Conservation (phyloP, 2,888 invertebrate genomes). For the Isotomurus palustris region DNA sequence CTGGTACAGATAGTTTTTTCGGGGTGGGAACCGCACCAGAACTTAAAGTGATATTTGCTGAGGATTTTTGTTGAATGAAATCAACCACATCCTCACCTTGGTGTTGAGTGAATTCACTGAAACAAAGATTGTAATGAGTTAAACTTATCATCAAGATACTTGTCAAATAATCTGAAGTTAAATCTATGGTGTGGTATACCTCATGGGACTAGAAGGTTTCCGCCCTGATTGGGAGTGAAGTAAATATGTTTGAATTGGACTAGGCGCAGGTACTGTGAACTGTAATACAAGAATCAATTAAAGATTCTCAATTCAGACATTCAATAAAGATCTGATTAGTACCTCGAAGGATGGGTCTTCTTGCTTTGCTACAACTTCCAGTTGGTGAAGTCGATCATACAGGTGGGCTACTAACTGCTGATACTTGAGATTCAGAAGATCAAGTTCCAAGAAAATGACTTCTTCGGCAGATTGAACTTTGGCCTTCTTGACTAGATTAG, state of each 20-base stretch:
- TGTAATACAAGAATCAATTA: constrained; percentile 5
- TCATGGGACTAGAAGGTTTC: constrained; percentile 40
- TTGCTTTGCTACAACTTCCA: constrained; percentile 61
- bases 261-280: constrained; percentile 45
- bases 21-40: constrained; percentile 40
- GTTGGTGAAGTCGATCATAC: constrained; percentile 65
- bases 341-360: constrained; percentile 73
- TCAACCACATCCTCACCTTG: constrained; percentile 40
- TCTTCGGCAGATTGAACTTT: constrained; percentile 61
- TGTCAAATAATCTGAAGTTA: constrained; percentile 1
- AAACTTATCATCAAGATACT: background rate
- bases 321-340: constrained; percentile 50
- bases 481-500: constrained; percentile 49
- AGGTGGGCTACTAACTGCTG: constrained; percentile 65
- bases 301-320: background rate
- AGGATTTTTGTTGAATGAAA: constrained; percentile 40
- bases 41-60: constrained; percentile 43
- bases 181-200: constrained; percentile 22
- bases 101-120: constrained; percentile 33
- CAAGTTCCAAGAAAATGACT: constrained; percentile 68
- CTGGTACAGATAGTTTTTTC: constrained; percentile 43
- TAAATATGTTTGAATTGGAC: constrained; percentile 46
- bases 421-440: constrained; percentile 73
- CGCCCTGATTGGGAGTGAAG: constrained; percentile 31
- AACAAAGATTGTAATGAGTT: background rate